A percentile compares a stretch with the other conserved stretches of the same genome.
Conservation (phyloP, 1,140 invertebrate species). For the Calycopis cecrops region DNA sequence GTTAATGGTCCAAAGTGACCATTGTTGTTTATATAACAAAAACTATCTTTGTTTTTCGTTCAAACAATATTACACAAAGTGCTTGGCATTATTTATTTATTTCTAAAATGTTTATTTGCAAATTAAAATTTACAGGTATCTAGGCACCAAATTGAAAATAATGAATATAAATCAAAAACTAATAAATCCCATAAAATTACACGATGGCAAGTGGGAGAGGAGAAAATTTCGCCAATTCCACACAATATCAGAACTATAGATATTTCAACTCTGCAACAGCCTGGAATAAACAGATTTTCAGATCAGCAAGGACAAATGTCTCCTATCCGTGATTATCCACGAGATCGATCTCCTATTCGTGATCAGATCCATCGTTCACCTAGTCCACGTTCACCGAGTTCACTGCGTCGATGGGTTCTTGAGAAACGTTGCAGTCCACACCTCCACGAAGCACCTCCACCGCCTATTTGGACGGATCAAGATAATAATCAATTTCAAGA, state of each 20-base stretch:
- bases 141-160: slow-evolving; percentile 43
- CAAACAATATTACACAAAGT: slow-evolving; percentile 5
- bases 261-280: slow-evolving; percentile 30
- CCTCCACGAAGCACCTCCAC: slow-evolving; percentile 42
- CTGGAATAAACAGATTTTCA: slow-evolving; percentile 28
- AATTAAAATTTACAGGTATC: slow-evolving; percentile 66
- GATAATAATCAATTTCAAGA: slow-evolving; percentile 24
- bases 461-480: slow-evolving; percentile 50
- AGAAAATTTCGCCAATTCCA: slow-evolving; percentile 29
- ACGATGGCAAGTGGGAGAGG: slow-evolving; percentile 35
- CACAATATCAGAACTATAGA: slow-evolving; percentile 35
- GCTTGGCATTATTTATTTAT: slow-evolving; percentile 16
- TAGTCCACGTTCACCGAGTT: slow-evolving; percentile 47
- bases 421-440: slow-evolving; percentile 57
- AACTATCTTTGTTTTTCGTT: no score
- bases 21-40: no score
- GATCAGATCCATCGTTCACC: slow-evolving; percentile 52
- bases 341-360: slow-evolving; percentile 47
- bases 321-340: slow-evolving; percentile 33
- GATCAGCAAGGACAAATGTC: slow-evolving; percentile 33
- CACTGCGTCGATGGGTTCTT: slow-evolving; percentile 56
- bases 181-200: slow-evolving; percentile 20
- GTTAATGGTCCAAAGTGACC: no score
- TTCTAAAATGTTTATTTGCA: slow-evolving; percentile 51
- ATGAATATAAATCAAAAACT: slow-evolving; percentile 39